Evolutionary conservation across 2,113 vertebrate species (phyloP).

Genomic region (Thalassoma bifasciatum): DNA sequence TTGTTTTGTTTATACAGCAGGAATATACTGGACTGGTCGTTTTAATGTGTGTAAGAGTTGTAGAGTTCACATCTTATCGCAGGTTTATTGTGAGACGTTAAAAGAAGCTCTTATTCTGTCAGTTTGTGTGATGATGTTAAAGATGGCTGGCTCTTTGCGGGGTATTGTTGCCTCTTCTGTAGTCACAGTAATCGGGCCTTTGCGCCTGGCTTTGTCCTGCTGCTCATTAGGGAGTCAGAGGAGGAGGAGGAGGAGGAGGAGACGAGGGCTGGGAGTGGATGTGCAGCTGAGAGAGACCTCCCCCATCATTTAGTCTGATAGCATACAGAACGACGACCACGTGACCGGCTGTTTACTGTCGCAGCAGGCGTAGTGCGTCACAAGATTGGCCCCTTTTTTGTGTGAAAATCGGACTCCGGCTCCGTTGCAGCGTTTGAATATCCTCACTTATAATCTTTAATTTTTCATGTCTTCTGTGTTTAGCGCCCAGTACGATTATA

Average conservation of each 20-base stretch:
- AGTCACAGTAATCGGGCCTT: constrained; percentile 58
- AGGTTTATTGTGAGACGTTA: background rate
- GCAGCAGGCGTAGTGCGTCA: constrained; percentile 51
- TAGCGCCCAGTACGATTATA: background rate
- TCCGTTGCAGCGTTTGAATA: background rate
- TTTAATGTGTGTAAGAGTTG: too few relatives aligned
- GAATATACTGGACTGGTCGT: too few relatives aligned
- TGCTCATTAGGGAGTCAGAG: constrained; percentile 70
- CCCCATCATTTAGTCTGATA: constrained; percentile 75
- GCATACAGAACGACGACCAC: constrained; percentile 58
- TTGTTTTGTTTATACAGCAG: too few relatives aligned
- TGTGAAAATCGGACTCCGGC: background rate
- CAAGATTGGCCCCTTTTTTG: constrained; percentile 26
- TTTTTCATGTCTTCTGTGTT: background rate
- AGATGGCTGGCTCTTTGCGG: constrained; percentile 38
- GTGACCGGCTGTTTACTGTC: constrained; percentile 75
- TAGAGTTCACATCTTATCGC: background rate
- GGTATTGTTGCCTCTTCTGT: constrained; percentile 53
- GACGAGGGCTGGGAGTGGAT: constrained; percentile 54
- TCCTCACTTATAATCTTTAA: constrained; percentile 12
- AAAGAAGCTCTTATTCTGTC: background rate
- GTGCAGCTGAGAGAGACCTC: constrained; percentile 70
- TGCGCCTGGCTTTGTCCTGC: constrained; percentile 78
- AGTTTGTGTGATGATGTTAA: constrained; percentile 4
- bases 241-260: constrained; percentile 51